Base-by-base conservation (phyloP, 1,140 invertebrate species). In the Ditylenchus dipsaci region DNA sequence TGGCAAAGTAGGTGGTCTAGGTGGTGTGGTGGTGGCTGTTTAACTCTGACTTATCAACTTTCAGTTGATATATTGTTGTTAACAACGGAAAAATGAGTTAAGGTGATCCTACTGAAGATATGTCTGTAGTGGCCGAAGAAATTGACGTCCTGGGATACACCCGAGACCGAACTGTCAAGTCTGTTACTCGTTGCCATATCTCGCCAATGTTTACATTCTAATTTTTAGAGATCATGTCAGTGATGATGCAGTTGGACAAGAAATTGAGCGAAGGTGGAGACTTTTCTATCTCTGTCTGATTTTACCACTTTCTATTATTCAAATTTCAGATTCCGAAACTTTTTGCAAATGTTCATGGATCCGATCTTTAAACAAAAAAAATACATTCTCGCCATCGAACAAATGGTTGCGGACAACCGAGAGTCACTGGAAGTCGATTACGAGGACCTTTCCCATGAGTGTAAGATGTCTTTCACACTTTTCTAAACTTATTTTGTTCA, bases 201-300 rank as follows among this genome's bases (percentile, higher is more conserved):
- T n/a, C 11, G 33, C 33, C 3, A 38, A 38, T 38, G 11, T 38
- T 5, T 38, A 5, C 11, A 38, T 38, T 38, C 33, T 5, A 38
- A 38, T 11, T 38, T 38, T 3, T 0, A 89, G 91, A 76, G 94
- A 98, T 79, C 97, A 95, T 93, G 93, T 97, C 0, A 88, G 89
- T 60, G 93, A 96, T 91, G 84, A 95, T 58, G 94, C 91, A n/a
- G 93, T 95, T 0, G 87, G 90, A 58, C 94, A 91, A 13, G 95
- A 98, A 87, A 96, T 98, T 78, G 89, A 90, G 57, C 95, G 97
- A 84, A 88, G 95, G 33, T 98, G 97, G 80, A 94, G 93, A 83
- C 94, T 92, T 77, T 97, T 97, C 83, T 84, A 97, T 47, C n/a
- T 42, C 9, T 26, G 68, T 26, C 78, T n/a, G n/a, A n/a, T n/a